A percentile compares a stretch with the other conserved stretches of the same genome.
phyloP scores from a whole-genome alignment of 2,888 invertebrate species.

The Gasteruption jaculator region DNA sequence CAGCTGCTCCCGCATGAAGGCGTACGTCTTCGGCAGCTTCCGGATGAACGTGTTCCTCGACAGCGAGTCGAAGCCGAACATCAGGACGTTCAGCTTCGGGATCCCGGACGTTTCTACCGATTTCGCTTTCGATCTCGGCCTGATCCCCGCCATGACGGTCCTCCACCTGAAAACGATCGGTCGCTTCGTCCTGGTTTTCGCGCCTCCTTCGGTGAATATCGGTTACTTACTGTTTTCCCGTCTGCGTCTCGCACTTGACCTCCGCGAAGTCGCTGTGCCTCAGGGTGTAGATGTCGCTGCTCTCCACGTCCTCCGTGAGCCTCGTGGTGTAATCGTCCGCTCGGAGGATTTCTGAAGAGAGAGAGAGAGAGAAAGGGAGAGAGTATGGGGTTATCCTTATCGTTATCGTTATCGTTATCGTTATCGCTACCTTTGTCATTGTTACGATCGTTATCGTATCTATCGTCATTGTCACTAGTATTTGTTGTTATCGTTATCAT shows the following conservation, averaged over 20 bases:
- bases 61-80: constrained; percentile 86
- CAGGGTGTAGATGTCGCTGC: constrained; percentile 60
- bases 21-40: constrained; percentile 71
- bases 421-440: too few species aligned
- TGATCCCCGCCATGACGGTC: constrained; percentile 63
- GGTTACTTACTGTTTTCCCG: constrained; percentile 49
- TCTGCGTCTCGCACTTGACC: constrained; percentile 59
- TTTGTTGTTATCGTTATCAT: too few species aligned
- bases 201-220: neutral
- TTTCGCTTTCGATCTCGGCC: constrained; percentile 51
- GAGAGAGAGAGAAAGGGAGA: constrained; percentile 17
- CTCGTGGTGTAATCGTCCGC: constrained; percentile 61
- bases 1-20: constrained; percentile 62
- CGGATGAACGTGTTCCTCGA: constrained; percentile 78
- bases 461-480: too few species aligned
- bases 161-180: constrained; percentile 58
- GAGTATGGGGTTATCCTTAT: too few species aligned
- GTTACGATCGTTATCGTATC: too few species aligned
- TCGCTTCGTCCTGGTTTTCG: neutral
- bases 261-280: constrained; percentile 68
- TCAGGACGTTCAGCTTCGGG: constrained; percentile 67
- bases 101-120: constrained; percentile 44
- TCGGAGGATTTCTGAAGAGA: constrained; percentile 68
- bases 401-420: neutral
- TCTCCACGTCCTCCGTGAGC: constrained; percentile 55